Percentiles rank a stretch among this genome's conserved stretches.
These are phyloP conservation scores for Protodeltote pygarga DNA, from an alignment of 2,888 invertebrate species.

Conservation along the genomic window DNA sequence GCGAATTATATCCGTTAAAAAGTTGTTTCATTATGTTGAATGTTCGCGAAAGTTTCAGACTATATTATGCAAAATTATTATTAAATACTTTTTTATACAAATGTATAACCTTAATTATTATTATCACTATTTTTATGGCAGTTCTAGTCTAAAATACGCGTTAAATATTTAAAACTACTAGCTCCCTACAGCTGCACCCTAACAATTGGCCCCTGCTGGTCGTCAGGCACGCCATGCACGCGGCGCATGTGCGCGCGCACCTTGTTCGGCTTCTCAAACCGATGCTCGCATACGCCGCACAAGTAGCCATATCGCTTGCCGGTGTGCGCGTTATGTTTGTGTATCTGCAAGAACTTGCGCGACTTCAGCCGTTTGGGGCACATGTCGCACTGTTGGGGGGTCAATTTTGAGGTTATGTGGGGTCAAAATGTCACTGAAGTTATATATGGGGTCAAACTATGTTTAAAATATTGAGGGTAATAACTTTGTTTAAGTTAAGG, in stretches of 20 bases:
- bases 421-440: background rate
- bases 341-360: conserved; percentile 80
- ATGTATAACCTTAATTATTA: no score
- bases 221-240: conserved; percentile 74
- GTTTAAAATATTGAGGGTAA: background rate
- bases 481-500: no score
- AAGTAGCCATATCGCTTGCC: conserved; percentile 77
- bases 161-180: no score
- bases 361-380: conserved; percentile 79
- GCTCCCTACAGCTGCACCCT: conserved; percentile 68
- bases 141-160: no score
- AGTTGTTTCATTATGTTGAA: no score
- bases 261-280: conserved; percentile 82
- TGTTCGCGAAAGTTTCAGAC: no score
- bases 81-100: no score
- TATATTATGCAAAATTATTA: no score
- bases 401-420: background rate
- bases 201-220: conserved; percentile 69
- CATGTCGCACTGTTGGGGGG: conserved; percentile 72
- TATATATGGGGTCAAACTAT: background rate
- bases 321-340: conserved; percentile 81
- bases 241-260: conserved; percentile 76
- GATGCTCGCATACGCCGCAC: conserved; percentile 74
- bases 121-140: no score
- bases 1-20: no score